Conservation (phyloP, 2,888 invertebrate species). For the Fragum whitleyi region DNA sequence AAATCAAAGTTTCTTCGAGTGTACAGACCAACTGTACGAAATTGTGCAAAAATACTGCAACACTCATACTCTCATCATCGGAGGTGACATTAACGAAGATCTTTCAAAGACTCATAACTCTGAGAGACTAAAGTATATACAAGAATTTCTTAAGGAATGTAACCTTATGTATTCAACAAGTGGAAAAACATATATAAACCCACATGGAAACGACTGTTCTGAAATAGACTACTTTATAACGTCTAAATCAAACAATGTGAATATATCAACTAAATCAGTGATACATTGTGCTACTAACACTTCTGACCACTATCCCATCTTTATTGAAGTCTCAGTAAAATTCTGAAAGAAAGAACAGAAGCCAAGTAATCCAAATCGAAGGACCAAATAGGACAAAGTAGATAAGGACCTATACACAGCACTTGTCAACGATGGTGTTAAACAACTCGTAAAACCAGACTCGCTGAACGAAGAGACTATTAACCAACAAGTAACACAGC, state of each 20-base stretch:
- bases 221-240: background rate
- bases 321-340: too few species aligned
- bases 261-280: too few species aligned
- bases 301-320: slow-evolving; percentile 33
- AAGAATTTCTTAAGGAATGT: background rate
- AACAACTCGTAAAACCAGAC: too few species aligned
- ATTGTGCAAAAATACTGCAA: background rate
- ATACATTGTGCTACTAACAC: too few species aligned
- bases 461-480: too few species aligned
- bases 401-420: too few species aligned
- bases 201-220: background rate
- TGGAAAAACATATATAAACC: background rate
- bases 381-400: slow-evolving; percentile 20
- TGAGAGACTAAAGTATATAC: background rate
- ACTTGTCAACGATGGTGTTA: too few species aligned
- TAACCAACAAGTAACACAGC: too few species aligned
- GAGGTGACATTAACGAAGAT: background rate
- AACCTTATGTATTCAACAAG: background rate
- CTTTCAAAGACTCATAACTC: background rate
- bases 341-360: too few species aligned
- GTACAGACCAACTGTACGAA: background rate
- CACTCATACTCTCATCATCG: background rate
- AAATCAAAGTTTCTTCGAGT: background rate
- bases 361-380: background rate
- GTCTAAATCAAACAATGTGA: too few species aligned